phyloP scores from a whole-genome alignment of 30 jellyfish, hydroid and myxozoan genomes.

The Aurelia aurita complex sp. Pacific region DNA sequence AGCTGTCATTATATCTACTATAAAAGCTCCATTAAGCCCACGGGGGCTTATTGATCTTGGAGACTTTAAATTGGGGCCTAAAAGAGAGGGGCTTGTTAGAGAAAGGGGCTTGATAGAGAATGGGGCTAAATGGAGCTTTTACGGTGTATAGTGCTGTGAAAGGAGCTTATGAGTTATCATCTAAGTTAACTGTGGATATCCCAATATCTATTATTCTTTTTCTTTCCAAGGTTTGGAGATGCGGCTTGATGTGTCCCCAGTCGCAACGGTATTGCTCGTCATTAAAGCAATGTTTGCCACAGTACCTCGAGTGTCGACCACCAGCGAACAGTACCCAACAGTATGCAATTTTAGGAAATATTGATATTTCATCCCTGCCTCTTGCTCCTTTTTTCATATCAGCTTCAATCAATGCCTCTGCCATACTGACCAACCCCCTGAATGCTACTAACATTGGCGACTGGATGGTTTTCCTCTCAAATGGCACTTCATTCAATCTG shows the following conservation, averaged over 20 bases:
- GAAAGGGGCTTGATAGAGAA: too few relatives aligned
- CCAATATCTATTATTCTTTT: too few relatives aligned
- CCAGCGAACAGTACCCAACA: background rate
- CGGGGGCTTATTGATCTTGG: too few relatives aligned
- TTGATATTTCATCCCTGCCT: slow-evolving; percentile 26
- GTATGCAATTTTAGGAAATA: slow-evolving; percentile 31
- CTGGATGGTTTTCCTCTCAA: slow-evolving; percentile 21
- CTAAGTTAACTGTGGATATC: too few relatives aligned
- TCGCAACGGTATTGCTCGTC: slow-evolving; percentile 39
- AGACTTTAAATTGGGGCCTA: too few relatives aligned
- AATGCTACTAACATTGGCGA: slow-evolving; percentile 9
- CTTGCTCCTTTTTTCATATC: slow-evolving; percentile 14
- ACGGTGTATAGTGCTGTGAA: too few relatives aligned
- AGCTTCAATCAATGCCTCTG: slow-evolving; percentile 24
- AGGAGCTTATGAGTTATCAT: too few relatives aligned
- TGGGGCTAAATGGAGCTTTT: too few relatives aligned
- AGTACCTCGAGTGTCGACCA: slow-evolving; percentile 32
- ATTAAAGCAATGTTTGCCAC: slow-evolving; percentile 10
- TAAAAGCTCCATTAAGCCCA: too few relatives aligned
- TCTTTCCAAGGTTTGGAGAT: background rate
- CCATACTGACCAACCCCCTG: background rate
- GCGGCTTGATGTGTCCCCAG: background rate
- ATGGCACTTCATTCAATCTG: slow-evolving; percentile 13
- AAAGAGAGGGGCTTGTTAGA: too few relatives aligned
- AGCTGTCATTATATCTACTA: too few relatives aligned